Evolutionary conservation across 1,140 invertebrate genomes (phyloP), one percentile per base, ranked within the genome.

Genomic region (Elymnias hypermnestra): DNA sequence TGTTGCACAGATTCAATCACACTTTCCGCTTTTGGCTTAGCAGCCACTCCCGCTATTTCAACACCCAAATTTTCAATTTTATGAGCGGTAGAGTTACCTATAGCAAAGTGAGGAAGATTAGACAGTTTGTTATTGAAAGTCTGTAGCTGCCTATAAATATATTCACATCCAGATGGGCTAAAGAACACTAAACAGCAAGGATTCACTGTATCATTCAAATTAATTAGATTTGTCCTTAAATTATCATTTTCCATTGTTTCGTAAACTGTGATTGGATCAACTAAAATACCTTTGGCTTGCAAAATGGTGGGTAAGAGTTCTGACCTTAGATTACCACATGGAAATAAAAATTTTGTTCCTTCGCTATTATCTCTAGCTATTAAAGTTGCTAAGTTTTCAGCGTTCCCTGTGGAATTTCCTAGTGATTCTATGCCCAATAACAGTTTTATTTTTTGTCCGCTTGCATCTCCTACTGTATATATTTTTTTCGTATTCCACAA

Each of bases 101-200:
- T 84, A 19, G 81, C 81, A 65, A 84, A 83, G 28, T 78, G 76
- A 29, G 81, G 81, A 12, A 84, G 49, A 12, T 41, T 29, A 4
- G 63, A 67, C 0, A 84, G 61, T 13, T 55, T 64, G 44, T 81
- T 83, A 38, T 49, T 72, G 33, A 84, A 79, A 1, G 81, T 85
- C 35, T 85, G 78, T 15, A 85, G 56, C 23, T 77, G 72, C 9
- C 78, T 45, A 23, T 81, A 65, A 6, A 81, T 71, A 39, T 83
- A 85, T 29, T 85, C 78, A 56, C 76, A 83, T 0, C 88, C 88
- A 0, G 88, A 89, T 0, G 88, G 88, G 21, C 88, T 89, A 38
- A 89, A 89, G 66, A 89, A 89, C 4, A 88, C 87, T 48, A 89
- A 57, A 33, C 81, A 87, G 25, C 84, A 82, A 0, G 85, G 75